Percentiles rank a stretch among this genome's conserved stretches.
Evolutionary conservation across 2,888 invertebrate species (phyloP).

Genomic region (Lissocephala sabroskyi): DNA sequence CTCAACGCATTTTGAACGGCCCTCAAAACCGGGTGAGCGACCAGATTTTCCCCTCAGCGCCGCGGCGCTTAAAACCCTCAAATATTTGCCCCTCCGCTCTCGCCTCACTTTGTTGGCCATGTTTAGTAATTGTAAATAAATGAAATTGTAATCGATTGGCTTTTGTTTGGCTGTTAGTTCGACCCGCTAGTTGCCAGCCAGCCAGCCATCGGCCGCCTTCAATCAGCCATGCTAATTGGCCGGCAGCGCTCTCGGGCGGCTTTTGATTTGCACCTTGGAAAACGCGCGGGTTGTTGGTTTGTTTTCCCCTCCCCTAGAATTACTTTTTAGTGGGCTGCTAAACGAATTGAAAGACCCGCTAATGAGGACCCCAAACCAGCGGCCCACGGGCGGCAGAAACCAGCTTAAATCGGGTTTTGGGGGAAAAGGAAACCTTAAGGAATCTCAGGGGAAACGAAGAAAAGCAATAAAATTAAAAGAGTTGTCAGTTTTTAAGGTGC

Average conservation of each 20-base stretch:
- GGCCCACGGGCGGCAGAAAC: no score
- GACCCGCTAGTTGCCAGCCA: conserved; percentile 16
- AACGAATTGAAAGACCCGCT: no score
- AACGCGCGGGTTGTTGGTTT: no score
- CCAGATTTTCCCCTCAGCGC: conserved; percentile 2
- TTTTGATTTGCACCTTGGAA: conserved; percentile 48
- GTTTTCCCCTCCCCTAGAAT: no score
- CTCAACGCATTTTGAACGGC: conserved; percentile 50
- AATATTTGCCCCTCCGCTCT: conserved; percentile 39
- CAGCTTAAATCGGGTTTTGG: no score
- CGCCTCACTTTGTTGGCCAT: neutral
- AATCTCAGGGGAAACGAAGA: no score
- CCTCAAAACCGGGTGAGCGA: neutral
- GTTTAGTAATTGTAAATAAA: neutral
- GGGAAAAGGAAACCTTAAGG: no score
- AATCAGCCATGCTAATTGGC: conserved; percentile 49
- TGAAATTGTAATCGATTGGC: conserved; percentile 50
- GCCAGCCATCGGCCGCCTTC: neutral
- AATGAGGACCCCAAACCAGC: no score
- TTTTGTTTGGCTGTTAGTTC: conserved; percentile 28
- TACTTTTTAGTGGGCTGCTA: conserved; percentile 37
- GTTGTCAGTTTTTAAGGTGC: no score
- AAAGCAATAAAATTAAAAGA: no score
- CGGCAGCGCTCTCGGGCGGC: conserved; percentile 49
- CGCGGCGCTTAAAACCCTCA: conserved; percentile 49